Conservation (phyloP, 1,140 invertebrate genomes). For the Drosophila cardini region DNA sequence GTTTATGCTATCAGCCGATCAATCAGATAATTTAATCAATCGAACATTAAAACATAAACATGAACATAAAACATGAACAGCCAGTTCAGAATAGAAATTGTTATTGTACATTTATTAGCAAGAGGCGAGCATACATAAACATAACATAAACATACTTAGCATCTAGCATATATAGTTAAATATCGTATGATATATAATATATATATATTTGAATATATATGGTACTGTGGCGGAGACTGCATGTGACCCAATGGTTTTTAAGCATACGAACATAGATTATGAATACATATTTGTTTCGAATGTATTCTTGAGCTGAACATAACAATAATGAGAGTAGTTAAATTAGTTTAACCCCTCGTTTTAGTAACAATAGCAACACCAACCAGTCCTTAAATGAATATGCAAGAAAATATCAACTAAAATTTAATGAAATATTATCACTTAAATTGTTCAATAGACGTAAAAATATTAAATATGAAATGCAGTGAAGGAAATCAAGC, state of each 20-base stretch:
- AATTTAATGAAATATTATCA: slow-evolving; percentile 23
- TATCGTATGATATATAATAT: slow-evolving; percentile 18
- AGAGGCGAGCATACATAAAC: slow-evolving; percentile 27
- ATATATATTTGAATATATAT: slow-evolving; percentile 23
- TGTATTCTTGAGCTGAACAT: slow-evolving; percentile 77
- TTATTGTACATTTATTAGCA: slow-evolving; percentile 71
- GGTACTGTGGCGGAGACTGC: slow-evolving; percentile 29
- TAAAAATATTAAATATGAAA: slow-evolving; percentile 10
- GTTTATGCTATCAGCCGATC: slow-evolving; percentile 27
- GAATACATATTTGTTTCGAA: slow-evolving; percentile 42
- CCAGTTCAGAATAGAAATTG: slow-evolving; percentile 52
- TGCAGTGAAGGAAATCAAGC: slow-evolving; percentile 14
- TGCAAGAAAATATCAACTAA: slow-evolving; percentile 10
- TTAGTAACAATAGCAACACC: slow-evolving; percentile 52
- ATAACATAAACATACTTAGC: slow-evolving; percentile 25
- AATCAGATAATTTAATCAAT: slow-evolving; percentile 25
- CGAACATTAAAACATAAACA: slow-evolving; percentile 16
- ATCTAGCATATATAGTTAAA: slow-evolving; percentile 26
- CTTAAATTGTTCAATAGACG: background rate
- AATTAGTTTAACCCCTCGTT: slow-evolving; percentile 58
- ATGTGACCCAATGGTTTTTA: slow-evolving; percentile 55
- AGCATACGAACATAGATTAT: slow-evolving; percentile 40
- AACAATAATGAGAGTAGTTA: slow-evolving; percentile 79
- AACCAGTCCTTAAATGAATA: too few relatives aligned
- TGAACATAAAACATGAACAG: slow-evolving; percentile 2